Base-by-base conservation (phyloP, 2,888 invertebrate species). In the Rhagium mordax region DNA sequence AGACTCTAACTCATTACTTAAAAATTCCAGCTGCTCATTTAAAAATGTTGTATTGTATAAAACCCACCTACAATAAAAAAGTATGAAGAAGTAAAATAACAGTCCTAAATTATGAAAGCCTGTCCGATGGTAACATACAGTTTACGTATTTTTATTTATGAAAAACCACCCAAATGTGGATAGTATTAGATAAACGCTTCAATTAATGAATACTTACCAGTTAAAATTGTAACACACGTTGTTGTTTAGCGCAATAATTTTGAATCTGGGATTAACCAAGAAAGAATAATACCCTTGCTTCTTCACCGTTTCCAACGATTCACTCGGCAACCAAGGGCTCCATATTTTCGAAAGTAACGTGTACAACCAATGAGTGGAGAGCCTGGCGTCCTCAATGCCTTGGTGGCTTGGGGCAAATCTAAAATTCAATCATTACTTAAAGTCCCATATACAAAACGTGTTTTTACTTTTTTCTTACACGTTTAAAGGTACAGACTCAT, bases 1-100 rank as follows among this genome's bases (percentile, higher is more conserved):
- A 61, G 81, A 73, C 21, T 67, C 53, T 33, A 86, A 74, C 49
- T 82, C 81, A 5, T 79, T 71, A 27, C 94, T 91, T 49, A 98
- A 86, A 96, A 97, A 98, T 66, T 93, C 91, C 68, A 98, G 88
- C 85, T 97, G 95, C 10, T 89, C 92, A 75, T 92, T 91, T 0
- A 94, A 92, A 83, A 95, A 95, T 15, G 88, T 85, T 1, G 94
- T 93, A 80, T 95, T 80, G 59, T 83, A 84, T 3, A 86, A 67
- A 47, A 87, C 72, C 87, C 86, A 87, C 84, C 84, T 84, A 61
- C 10, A 79, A 76, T 10, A 5, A 13, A 16, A 49, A 0, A 1
- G 49, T 49, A 33, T 27, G 10, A 5, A 3, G 33, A 33, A 33
- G 8, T 33, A 33, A 2, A 33, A 10, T 3, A 33, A n/a, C n/a